Percentiles rank a stretch among this genome's conserved stretches.
Evolutionary conservation across 1,140 invertebrate species (phyloP).

Genomic region (Drosophila kurseongensis): DNA sequence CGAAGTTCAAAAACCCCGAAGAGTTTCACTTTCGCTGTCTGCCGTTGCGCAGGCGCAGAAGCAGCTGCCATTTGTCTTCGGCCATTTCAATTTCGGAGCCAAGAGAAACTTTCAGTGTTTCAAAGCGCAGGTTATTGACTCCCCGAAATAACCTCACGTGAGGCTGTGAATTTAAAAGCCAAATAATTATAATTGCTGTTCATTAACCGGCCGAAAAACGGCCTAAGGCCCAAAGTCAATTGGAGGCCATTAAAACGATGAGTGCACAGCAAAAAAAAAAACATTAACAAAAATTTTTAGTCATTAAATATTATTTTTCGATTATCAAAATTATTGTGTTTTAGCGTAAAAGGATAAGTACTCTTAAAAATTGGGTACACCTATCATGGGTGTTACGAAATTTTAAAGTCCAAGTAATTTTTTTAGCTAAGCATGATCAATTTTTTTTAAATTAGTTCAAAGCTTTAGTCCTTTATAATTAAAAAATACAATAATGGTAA

Average conservation of each 20-base stretch:
- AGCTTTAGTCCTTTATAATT: too few species aligned
- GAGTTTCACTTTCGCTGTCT: slow-evolving; percentile 78
- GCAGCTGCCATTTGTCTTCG: slow-evolving; percentile 1
- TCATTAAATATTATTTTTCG: too few species aligned
- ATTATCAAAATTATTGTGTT: background rate
- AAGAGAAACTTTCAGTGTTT: slow-evolving; percentile 64
- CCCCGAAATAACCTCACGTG: slow-evolving; percentile 28
- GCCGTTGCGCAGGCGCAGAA: slow-evolving; percentile 56
- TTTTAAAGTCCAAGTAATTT: too few species aligned
- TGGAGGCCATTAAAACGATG: slow-evolving; percentile 10
- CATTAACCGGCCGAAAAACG: slow-evolving; percentile 13
- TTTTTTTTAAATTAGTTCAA: too few species aligned
- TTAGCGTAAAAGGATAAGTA: too few species aligned
- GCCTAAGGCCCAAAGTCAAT: slow-evolving; percentile 2
- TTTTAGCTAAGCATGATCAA: too few species aligned
- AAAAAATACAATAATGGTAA: too few species aligned
- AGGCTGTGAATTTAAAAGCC: slow-evolving; percentile 12
- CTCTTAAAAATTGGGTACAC: too few species aligned
- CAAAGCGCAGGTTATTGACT: slow-evolving; percentile 39
- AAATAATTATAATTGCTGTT: slow-evolving; percentile 15
- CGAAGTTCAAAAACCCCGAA: slow-evolving; percentile 74
- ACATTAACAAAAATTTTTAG: too few species aligned
- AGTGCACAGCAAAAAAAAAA: slow-evolving; percentile 9
- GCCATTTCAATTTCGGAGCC: slow-evolving; percentile 14
- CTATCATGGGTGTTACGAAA: too few species aligned